Base-by-base conservation (phyloP, 2,888 invertebrate genomes). In the Caenorhabditis drosophilae region DNA sequence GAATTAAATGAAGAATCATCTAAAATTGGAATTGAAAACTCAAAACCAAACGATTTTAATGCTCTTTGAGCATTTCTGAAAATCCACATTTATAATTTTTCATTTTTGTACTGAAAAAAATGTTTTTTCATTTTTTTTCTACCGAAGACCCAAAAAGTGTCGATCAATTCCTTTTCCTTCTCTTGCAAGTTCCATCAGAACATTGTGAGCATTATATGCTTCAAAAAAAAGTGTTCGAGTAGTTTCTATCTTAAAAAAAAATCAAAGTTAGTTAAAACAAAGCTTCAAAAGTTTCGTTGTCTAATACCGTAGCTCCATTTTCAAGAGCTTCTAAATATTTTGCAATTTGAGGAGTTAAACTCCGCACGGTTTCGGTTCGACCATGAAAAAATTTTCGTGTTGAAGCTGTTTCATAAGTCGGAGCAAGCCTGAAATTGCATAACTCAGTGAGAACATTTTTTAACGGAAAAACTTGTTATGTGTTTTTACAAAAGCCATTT, bases 321-420 rank as follows among this genome's bases (percentile, higher is more conserved):
- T 66, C 54, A 51, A 52, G 42, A 0, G 66, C 56, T 47, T 12
- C 34, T 4, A 58, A 38, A 48, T 49, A 72, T 15, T 51, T 50
- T 3, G 51, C 61, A 7, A 87, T 85, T 63, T 87, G 87, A 1
- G 70, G 70, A 1, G 88, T 87, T 80, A 89, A 89, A 1, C 89
- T 86, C 22, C 89, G 85, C 15, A 89, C 84, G 0, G 89, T 89
- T 82, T 89, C 89, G 0, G 89, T 89, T 20, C 89, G 85, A 1
- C 88, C 89, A 74, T 88, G 86, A 78, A 88, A 89, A 79, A 86
- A 89, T 56, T 86, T 85, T 25, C 89, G 84, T 68, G 88, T 89
- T 15, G 89, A 85, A 0, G 89, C 89, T 2, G 89, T 89, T 80
- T 89, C 89, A 82, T 89, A 89, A 2, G 87, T 88, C 23, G 89